These are phyloP conservation scores for Cataglyphis rosenhaueri DNA, from an alignment of 2,888 invertebrate genomes.

Conservation along the genomic window DNA sequence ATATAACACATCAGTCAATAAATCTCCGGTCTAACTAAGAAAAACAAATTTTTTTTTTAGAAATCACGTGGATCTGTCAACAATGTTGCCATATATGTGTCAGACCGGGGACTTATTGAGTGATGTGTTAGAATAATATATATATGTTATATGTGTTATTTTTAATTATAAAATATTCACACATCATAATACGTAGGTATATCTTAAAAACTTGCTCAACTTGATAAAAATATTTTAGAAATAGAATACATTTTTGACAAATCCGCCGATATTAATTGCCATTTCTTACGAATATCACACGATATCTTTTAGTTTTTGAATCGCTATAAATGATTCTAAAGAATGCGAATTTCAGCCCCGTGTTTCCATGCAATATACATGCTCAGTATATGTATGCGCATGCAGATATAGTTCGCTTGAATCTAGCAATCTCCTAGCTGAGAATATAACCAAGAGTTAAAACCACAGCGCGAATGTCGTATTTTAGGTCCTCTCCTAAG, in stretches of 20 bases:
- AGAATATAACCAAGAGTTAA: slow-evolving; percentile 84
- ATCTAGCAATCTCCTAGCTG: slow-evolving; percentile 83
- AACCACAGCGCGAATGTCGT: slow-evolving; percentile 85
- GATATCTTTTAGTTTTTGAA: slow-evolving; percentile 68
- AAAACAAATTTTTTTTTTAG: too few species aligned
- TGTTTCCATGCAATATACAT: slow-evolving; percentile 65
- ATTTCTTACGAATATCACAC: slow-evolving; percentile 66
- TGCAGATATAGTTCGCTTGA: slow-evolving; percentile 74
- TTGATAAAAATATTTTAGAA: neutral
- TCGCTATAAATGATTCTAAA: slow-evolving; percentile 69
- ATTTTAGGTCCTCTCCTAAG: slow-evolving; percentile 78
- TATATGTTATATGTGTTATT: neutral
- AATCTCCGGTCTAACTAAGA: too few species aligned
- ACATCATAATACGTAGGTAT: neutral
- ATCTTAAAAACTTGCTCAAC: neutral
- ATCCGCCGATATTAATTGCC: slow-evolving; percentile 45
- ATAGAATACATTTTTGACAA: neutral
- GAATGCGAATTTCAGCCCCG: slow-evolving; percentile 67
- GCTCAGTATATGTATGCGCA: slow-evolving; percentile 49
- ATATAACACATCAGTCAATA: neutral
- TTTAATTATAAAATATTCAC: neutral
- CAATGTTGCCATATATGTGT: too few species aligned
- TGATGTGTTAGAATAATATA: too few species aligned
- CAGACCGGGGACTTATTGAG: too few species aligned
- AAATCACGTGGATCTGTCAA: too few species aligned